Evolutionary conservation across 2,113 vertebrate species (phyloP).

Genomic region (Ranitomeya variabilis): DNA sequence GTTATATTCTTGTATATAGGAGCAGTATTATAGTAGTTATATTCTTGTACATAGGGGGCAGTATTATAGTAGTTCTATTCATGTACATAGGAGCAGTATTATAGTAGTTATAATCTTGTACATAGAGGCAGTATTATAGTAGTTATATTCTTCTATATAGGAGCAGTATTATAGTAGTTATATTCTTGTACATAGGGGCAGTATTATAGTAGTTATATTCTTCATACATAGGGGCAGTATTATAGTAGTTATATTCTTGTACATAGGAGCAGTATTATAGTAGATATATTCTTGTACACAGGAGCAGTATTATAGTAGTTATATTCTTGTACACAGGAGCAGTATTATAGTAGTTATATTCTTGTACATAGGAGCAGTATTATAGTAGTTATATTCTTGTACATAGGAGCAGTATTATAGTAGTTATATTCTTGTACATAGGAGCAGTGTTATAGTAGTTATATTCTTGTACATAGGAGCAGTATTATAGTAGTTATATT

Average conservation of each 20-base stretch:
- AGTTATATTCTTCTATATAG: background rate
- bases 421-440: background rate
- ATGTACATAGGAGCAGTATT: background rate
- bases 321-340: no score
- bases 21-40: background rate
- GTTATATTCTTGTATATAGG: background rate
- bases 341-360: background rate
- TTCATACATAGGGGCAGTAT: background rate
- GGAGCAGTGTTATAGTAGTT: background rate
- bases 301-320: background rate
- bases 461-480: background rate
- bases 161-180: background rate
- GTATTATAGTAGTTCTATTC: background rate
- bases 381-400: slow-evolving; percentile 8
- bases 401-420: background rate
- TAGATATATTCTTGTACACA: background rate
- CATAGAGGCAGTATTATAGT: background rate
- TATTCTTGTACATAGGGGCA: background rate
- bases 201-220: background rate
- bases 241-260: background rate
- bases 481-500: slow-evolving; percentile 13
- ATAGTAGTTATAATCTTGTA: background rate
- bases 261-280: background rate
- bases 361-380: background rate
- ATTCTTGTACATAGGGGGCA: background rate